Conservation (phyloP, 2,113 vertebrate genomes). For the Crypturellus undulatus region DNA sequence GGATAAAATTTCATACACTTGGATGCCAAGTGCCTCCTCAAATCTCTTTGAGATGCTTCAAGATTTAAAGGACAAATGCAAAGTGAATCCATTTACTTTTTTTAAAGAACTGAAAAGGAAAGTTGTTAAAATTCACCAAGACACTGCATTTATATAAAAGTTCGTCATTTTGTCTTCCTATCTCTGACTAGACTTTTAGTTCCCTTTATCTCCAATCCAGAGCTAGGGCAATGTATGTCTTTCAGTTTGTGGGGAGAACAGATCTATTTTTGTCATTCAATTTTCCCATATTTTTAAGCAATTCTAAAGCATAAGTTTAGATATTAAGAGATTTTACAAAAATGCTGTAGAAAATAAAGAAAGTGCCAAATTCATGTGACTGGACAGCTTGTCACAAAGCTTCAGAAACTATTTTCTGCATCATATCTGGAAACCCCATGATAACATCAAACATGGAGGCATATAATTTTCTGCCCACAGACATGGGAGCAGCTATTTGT, state of each 20-base stretch:
- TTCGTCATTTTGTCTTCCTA: not conserved
- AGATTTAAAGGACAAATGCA: not conserved
- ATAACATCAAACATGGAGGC: not conserved
- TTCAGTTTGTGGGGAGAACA: not conserved
- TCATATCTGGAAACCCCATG: not conserved
- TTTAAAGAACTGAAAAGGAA: not conserved
- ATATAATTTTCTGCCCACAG: not conserved
- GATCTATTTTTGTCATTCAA: not conserved
- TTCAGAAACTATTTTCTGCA: not conserved
- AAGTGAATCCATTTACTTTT: not conserved
- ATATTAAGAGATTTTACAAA: not conserved
- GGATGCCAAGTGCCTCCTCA: not conserved
- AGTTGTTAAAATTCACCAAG: not conserved
- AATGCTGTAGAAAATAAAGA: not conserved
- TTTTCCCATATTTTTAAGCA: not conserved
- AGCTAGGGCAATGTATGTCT: not conserved
- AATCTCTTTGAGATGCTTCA: not conserved
- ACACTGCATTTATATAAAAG: not conserved
- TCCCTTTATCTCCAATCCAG: not conserved
- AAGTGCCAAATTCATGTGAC: not conserved
- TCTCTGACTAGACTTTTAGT: not conserved
- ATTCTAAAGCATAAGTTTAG: not conserved
- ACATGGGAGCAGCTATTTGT: not conserved
- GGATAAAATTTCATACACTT: not conserved
- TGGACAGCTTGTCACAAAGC: not conserved